Evolutionary conservation across 30 jellyfish, hydroid and myxozoan genomes (phyloP), one percentile per base, ranked within the genome.

Genomic region (Aurelia coerulea): DNA sequence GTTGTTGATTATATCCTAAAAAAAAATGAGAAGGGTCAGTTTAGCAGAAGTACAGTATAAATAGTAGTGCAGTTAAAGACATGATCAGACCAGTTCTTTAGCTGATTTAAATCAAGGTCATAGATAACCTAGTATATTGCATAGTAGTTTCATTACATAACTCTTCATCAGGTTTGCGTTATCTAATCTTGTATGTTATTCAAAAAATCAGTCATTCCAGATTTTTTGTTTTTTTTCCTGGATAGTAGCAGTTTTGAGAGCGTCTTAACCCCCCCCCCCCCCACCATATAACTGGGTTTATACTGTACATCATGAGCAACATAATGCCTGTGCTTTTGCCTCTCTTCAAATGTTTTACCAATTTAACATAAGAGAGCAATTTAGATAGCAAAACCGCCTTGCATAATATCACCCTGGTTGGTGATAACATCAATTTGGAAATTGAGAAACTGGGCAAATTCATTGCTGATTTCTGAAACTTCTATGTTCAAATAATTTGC

Each of bases 1-100:
- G 5, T 60, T 60, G 69, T 60, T 60, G 69, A 60, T 60, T 60
- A 60, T 60, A 60, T 60, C 69, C 69, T 60, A 60, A 60, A 60
- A 60, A n/a, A n/a, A n/a, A n/a, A n/a, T 60, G 69, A 60, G 69
- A 10, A 12, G 10, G 10, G 69, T 60, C 10, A 60, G 33, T 60
- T 60, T 2, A 60, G 53, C 53, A 42, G 53, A 42, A 42, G 53
- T 42, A 42, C 5, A 42, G n/a, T n/a, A n/a, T n/a, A n/a, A 37
- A 37, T 10, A 42, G 53, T 2, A 42, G 10, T 42, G 53, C 53
- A 42, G 53, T 42, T 42, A 42, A 42, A 5, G 53, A 42, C 53
- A 42, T 37, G 4, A 37, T 37, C 4, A 4, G 46, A 37, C 46
- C 4, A 37, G 4, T 37, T 37, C 46, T 37, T 37, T 37, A 37